phyloP scores from a whole-genome alignment of 2,113 vertebrate species.

The Prinia subflava region DNA sequence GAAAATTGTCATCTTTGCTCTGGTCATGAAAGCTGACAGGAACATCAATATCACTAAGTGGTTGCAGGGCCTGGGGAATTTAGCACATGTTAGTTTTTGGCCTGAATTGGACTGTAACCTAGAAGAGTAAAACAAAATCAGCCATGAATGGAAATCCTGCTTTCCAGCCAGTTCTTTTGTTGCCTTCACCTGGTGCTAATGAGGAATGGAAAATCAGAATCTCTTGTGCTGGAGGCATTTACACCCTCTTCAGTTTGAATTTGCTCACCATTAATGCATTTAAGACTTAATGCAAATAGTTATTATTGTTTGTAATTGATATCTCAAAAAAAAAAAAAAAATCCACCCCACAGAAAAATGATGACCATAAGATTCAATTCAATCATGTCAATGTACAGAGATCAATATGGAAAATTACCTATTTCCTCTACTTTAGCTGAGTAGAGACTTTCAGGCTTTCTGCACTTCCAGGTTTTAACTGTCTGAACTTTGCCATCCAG shows the following conservation, averaged over 20 bases:
- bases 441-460: not conserved
- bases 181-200: not conserved
- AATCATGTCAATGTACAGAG: not conserved
- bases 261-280: not conserved
- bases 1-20: constrained; percentile 17
- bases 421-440: not conserved
- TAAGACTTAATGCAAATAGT: not conserved
- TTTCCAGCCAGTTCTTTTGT: not conserved
- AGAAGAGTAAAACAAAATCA: constrained; percentile 34
- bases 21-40: constrained; percentile 48
- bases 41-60: constrained; percentile 60
- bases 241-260: not conserved
- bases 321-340: not conserved
- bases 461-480: not conserved
- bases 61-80: constrained; percentile 35
- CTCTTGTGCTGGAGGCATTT: not conserved
- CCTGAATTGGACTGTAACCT: constrained; percentile 33
- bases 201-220: not conserved
- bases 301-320: not conserved
- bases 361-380: not conserved
- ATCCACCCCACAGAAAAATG: not conserved
- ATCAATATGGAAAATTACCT: not conserved
- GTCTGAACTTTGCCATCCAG: fast-evolving
- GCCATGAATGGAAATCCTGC: not conserved
- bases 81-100: constrained; percentile 33